phyloP scores from a whole-genome alignment of 2,797 vertebrate species.

The Rachycentron canadum region DNA sequence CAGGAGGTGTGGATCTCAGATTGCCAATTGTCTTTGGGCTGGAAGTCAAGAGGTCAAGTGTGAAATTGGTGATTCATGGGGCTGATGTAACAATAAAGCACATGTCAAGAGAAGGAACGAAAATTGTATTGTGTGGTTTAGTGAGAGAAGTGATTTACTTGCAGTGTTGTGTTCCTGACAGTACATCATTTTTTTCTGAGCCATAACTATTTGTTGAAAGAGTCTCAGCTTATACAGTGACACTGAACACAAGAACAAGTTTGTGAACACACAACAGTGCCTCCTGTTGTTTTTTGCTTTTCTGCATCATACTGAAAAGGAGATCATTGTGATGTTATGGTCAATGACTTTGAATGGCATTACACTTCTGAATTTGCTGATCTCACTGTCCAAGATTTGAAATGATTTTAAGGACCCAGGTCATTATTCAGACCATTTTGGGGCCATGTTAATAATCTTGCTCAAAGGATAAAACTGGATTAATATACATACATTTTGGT shows the following conservation, averaged over 20 bases:
- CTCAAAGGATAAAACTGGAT: not conserved
- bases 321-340: not conserved
- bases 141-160: not conserved
- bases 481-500: not conserved
- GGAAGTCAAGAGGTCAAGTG: slow-evolving; percentile 8
- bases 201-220: not conserved
- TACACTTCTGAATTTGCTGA: not conserved
- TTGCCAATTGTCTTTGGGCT: not conserved
- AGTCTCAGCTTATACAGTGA: not conserved
- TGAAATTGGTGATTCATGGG: not conserved
- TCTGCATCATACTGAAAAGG: not conserved
- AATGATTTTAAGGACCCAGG: not conserved
- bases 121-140: not conserved
- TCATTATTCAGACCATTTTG: not conserved
- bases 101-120: not conserved
- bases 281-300: not conserved
- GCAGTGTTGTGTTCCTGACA: not conserved
- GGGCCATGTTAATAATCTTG: not conserved
- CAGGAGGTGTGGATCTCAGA: not conserved
- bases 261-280: not conserved
- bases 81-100: not conserved
- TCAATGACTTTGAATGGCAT: slow-evolving; percentile 3
- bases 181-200: not conserved
- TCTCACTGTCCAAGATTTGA: not conserved
- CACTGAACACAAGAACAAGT: not conserved